phyloP scores from a whole-genome alignment of 2,888 invertebrate species.

The Antitype chi region DNA sequence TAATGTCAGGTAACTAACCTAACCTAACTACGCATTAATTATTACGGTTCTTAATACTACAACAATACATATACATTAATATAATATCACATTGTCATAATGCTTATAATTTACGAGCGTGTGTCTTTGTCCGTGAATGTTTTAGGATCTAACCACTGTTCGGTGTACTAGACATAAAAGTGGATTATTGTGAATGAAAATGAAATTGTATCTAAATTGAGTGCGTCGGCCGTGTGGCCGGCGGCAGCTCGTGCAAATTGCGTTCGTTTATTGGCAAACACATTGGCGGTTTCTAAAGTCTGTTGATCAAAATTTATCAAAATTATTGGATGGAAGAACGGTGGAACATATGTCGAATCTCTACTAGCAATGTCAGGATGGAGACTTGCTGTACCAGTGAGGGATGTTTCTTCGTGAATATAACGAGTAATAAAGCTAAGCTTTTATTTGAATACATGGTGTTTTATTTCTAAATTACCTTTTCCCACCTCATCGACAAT shows the following conservation, averaged over 20 bases:
- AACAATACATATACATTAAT: conserved; percentile 89
- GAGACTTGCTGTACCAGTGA: conserved; percentile 88
- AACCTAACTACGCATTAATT: conserved; percentile 89
- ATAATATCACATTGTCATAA: conserved; percentile 91
- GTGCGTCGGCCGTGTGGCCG: conserved; percentile 67
- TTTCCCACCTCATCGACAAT: not conserved
- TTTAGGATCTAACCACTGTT: conserved; percentile 89
- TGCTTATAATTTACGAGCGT: conserved; percentile 91
- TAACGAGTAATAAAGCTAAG: conserved; percentile 94
- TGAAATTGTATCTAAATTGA: conserved; percentile 83
- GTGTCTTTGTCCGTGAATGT: conserved; percentile 91
- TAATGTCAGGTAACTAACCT: conserved; percentile 85
- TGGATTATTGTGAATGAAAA: conserved; percentile 80
- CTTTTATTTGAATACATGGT: conserved; percentile 91
- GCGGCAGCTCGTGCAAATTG: conserved; percentile 76
- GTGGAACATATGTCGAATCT: conserved; percentile 84
- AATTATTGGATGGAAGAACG: conserved; percentile 81
- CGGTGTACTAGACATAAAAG: conserved; percentile 88
- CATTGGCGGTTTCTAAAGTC: conserved; percentile 70
- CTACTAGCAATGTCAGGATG: conserved; percentile 82
- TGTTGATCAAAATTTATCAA: conserved; percentile 84
- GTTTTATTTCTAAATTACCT: conserved; percentile 81
- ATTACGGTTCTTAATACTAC: conserved; percentile 89
- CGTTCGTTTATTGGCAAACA: conserved; percentile 79
- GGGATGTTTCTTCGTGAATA: conserved; percentile 92